phyloP scores from a whole-genome alignment of 2,888 invertebrate species.

The Cecidostiba fungosa region DNA sequence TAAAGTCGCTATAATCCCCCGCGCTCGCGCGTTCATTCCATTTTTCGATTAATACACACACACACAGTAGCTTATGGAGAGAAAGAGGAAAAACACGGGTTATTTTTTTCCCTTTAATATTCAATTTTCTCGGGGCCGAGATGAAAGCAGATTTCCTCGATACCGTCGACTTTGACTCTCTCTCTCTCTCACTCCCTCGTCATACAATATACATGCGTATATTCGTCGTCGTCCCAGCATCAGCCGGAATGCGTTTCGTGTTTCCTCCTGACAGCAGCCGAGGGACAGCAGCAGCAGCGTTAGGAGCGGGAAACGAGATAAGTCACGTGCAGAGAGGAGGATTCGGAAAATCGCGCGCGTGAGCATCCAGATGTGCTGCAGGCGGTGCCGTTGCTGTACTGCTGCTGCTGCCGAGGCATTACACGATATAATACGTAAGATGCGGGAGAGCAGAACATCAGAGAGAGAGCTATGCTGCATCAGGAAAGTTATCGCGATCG shows the following conservation, averaged over 20 bases:
- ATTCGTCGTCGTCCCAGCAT: neutral
- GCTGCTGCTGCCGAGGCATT: conserved; percentile 28
- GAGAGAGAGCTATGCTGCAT: neutral
- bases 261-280: conserved; percentile 60
- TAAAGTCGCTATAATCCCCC: neutral
- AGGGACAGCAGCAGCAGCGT: conserved; percentile 31
- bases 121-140: conserved; percentile 55
- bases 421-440: conserved; percentile 55
- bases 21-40: neutral
- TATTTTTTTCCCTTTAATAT: conserved; percentile 48
- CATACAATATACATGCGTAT: conserved; percentile 21
- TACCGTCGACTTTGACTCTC: conserved; percentile 38
- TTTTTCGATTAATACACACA: conserved; percentile 52
- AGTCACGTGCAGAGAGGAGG: conserved; percentile 56
- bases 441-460: neutral
- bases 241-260: conserved; percentile 60
- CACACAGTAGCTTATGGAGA: neutral
- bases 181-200: neutral
- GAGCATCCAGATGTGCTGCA: conserved; percentile 72
- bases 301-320: conserved; percentile 54
- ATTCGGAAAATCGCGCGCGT: conserved; percentile 53
- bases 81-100: neutral
- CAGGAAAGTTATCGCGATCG: conserved; percentile 56
- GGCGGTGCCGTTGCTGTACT: conserved; percentile 64
- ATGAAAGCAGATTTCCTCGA: conserved; percentile 58